A percentile compares a stretch with the other conserved stretches of the same genome.
Conservation (phyloP, 2,888 invertebrate genomes). For the Lamellibrachia satsuma region DNA sequence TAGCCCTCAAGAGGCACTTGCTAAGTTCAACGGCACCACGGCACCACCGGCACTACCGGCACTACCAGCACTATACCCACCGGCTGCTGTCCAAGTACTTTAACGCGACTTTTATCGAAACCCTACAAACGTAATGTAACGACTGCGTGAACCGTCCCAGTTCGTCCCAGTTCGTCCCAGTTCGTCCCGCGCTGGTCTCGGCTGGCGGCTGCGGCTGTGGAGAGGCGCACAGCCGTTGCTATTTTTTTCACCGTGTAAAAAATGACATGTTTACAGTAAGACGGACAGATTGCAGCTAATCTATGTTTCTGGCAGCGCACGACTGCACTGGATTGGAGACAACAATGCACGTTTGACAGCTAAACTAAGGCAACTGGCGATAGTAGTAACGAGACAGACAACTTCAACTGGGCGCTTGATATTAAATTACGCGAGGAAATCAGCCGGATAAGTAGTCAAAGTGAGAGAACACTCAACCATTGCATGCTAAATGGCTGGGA, state of each 20-base stretch:
- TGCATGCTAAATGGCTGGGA: neutral
- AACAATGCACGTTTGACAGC: neutral
- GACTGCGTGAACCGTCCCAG: neutral
- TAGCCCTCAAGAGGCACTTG: neutral
- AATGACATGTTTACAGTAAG: conserved; percentile 12
- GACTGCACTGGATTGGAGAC: neutral
- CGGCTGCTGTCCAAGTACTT: neutral
- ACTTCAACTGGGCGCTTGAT: neutral
- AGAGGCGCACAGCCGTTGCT: neutral
- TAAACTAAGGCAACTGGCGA: neutral
- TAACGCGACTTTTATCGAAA: conserved; percentile 1
- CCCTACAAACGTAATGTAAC: neutral
- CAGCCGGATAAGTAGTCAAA: neutral
- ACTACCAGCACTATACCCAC: neutral
- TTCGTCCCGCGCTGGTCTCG: neutral
- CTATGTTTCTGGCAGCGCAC: neutral
- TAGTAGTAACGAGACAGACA: neutral
- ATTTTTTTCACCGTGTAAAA: neutral
- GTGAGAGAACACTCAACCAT: neutral
- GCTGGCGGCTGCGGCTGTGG: neutral
- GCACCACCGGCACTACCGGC: neutral
- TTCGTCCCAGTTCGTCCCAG: conserved; percentile 1
- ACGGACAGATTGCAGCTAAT: neutral
- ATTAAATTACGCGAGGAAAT: neutral
- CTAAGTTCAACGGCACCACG: neutral